Evolutionary conservation across 2,888 invertebrate species (phyloP).

Genomic region (Melipona bicolor): DNA sequence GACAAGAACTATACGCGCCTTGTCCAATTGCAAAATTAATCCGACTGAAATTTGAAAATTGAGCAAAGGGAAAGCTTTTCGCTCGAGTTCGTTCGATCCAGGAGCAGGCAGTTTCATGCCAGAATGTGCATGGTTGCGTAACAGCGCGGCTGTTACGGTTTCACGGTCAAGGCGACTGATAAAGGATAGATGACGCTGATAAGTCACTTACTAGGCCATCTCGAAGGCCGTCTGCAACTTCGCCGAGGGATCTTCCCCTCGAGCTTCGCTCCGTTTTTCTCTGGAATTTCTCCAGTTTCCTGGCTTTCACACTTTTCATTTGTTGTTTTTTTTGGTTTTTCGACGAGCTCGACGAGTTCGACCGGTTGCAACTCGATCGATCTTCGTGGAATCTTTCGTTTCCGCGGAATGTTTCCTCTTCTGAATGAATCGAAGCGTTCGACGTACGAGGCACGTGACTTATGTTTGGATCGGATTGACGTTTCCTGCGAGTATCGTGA

Average conservation of each 20-base stretch:
- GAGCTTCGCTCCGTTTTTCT: background rate
- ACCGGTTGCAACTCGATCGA: background rate
- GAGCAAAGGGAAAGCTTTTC: background rate
- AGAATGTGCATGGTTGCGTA: conserved; percentile 5
- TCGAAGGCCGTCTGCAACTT: background rate
- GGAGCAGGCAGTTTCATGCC: background rate
- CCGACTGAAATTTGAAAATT: too few relatives aligned
- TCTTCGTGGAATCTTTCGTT: background rate
- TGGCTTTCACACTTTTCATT: background rate
- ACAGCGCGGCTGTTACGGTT: background rate
- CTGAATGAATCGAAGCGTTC: background rate
- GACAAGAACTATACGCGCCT: too few relatives aligned
- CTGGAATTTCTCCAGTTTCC: background rate
- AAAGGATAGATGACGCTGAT: background rate
- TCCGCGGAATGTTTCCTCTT: background rate
- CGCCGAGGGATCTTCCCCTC: background rate
- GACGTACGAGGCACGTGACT: background rate
- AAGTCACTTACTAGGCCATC: background rate
- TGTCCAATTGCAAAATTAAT: too few relatives aligned
- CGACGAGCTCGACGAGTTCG: too few relatives aligned
- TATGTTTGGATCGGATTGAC: too few relatives aligned
- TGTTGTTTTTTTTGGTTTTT: background rate
- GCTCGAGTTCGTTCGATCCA: conserved; percentile 40
- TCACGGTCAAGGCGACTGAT: conserved; percentile 40
- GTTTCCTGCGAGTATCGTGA: too few relatives aligned